These are phyloP conservation scores for Prietella phreatophila DNA, from an alignment of 2,113 vertebrate genomes.

Conservation along the genomic window DNA sequence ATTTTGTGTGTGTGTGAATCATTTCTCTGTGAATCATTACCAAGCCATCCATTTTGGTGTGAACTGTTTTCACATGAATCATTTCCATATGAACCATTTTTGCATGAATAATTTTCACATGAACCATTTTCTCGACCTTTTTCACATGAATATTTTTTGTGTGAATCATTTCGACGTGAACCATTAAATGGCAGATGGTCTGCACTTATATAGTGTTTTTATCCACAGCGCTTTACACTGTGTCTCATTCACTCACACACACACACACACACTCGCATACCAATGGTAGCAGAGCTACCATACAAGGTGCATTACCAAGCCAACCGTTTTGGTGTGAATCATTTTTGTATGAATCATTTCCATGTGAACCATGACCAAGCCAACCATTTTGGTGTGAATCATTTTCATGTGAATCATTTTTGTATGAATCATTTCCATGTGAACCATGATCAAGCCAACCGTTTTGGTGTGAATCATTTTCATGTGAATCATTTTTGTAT, in stretches of 20 bases:
- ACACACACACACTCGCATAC: no score
- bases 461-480: not conserved
- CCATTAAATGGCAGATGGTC: no score
- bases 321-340: not conserved
- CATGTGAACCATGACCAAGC: not conserved
- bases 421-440: not conserved
- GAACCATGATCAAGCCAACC: not conserved
- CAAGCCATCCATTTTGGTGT: no score
- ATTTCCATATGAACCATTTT: not conserved
- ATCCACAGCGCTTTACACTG: no score
- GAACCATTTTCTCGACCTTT: not conserved
- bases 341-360: not conserved
- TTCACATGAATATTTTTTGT: not conserved
- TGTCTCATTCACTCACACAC: no score
- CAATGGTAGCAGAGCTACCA: no score
- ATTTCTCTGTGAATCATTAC: no score
- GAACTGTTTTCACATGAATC: not conserved
- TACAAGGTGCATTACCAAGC: no score
- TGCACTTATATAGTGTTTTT: no score
- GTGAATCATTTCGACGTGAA: no score
- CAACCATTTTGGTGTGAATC: not conserved
- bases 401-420: not conserved
- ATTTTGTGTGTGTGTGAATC: no score
- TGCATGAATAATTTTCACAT: no score
- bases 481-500: not conserved